These are phyloP conservation scores for Bergia sp. DNA, from an alignment of 92 coral and sea anemone genomes.

Conservation along the genomic window DNA sequence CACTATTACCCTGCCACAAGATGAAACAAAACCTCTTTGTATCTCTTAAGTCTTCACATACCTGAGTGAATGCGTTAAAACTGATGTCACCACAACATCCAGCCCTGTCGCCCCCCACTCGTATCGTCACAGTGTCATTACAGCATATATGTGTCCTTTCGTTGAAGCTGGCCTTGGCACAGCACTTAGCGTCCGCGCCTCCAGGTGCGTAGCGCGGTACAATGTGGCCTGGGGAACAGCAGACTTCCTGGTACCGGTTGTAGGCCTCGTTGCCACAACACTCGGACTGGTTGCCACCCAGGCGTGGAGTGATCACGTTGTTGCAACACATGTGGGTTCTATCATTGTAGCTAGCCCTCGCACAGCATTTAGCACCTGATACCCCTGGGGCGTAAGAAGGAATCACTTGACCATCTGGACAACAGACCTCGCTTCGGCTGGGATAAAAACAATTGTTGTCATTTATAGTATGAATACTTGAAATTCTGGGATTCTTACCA, in stretches of 20 bases:
- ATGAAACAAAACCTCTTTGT: too few relatives aligned
- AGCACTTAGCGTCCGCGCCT: slow-evolving; percentile 47
- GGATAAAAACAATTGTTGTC: not conserved
- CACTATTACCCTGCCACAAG: too few relatives aligned
- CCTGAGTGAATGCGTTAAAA: slow-evolving; percentile 47
- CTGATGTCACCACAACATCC: slow-evolving; percentile 45
- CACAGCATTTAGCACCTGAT: slow-evolving; percentile 41
- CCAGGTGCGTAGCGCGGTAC: slow-evolving; percentile 45
- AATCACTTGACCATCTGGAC: slow-evolving; percentile 24
- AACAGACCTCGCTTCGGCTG: slow-evolving; percentile 45
- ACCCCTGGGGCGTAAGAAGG: slow-evolving; percentile 5
- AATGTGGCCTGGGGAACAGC: slow-evolving; percentile 51
- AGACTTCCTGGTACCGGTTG: slow-evolving; percentile 28
- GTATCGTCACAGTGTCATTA: slow-evolving; percentile 20
- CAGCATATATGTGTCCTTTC: slow-evolving; percentile 48
- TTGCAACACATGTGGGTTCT: slow-evolving; percentile 50
- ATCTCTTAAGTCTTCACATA: not conserved
- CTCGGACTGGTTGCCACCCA: slow-evolving; percentile 24
- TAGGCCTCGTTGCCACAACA: slow-evolving; percentile 47
- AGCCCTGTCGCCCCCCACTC: slow-evolving; percentile 42
- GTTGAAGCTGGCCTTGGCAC: slow-evolving; percentile 47
- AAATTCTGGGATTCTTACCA: not conserved
- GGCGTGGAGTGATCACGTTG: slow-evolving; percentile 31
- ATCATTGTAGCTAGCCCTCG: slow-evolving; percentile 41
- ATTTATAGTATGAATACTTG: not conserved